Evolutionary conservation across 2,113 vertebrate species (phyloP), one percentile per base, ranked within the genome.

Genomic region (Eptatretus burgeri): DNA sequence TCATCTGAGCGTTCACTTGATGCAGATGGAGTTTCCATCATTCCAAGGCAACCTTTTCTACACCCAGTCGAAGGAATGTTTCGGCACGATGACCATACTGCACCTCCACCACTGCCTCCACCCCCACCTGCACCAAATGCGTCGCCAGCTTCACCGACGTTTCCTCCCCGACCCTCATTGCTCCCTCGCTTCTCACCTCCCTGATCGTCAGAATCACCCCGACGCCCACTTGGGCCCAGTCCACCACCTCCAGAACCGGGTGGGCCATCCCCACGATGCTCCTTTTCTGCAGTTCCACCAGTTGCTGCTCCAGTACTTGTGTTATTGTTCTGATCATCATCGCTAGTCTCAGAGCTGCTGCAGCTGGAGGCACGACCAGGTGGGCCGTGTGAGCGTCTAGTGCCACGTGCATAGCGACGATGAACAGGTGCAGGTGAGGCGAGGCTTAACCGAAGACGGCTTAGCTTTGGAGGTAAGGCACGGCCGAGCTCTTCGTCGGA

Each of bases 321-420:
- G 68, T 85, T 79, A 14, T 84, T 91, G 70, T 96, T 88, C 0
- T 86, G 93, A 72, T 95, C 88, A 0, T 96, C 91, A 0, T 96
- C 91, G 1, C 91, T 96, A 1, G 88, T 95, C 77, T 96, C 91
- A 0, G 88, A 96, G 73, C 88, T 93, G 56, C 85, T 93, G 69
- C 89, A 96, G 1, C 86, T 91, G 1, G 87, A 96, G 56, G 56
- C 12, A 19, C n/a, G 56, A 19, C n/a, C 56, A 10, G 56, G 56
- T 20, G n/a, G 12, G 62, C 88, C 88, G 0, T 88, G 78, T 1
- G 84, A 85, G 75, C 94, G 89, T 70, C 83, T 93, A 75, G 93
- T 93, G 70, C 85, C 71, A 1, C 85, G 78, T 69, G 84, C 83
- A 67, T 85, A 95, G 63, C 85, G 82, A 52, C 93, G 93, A 67